Evolutionary conservation across 1,140 invertebrate genomes (phyloP).

Genomic region (Drosophila quadrilineata): DNA sequence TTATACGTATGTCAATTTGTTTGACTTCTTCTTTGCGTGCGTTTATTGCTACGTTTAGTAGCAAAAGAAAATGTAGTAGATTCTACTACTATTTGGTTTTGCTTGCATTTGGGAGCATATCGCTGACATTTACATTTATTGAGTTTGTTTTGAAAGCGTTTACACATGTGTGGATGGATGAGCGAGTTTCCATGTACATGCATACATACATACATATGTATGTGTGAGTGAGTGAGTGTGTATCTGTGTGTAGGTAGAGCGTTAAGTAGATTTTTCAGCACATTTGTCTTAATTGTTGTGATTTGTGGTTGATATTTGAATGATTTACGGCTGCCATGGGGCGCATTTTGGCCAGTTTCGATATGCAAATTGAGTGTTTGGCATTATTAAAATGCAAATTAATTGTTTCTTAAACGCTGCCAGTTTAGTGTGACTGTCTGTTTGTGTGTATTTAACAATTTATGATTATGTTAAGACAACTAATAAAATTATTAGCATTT

Average conservation of each 20-base stretch:
- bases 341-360: constrained; percentile 31
- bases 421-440: too few relatives aligned
- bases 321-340: constrained; percentile 59
- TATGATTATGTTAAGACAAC: neutral
- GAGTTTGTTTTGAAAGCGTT: constrained; percentile 75
- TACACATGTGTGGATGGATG: too few relatives aligned
- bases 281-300: constrained; percentile 80
- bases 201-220: neutral
- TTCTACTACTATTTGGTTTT: constrained; percentile 13
- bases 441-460: constrained; percentile 16
- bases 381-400: constrained; percentile 46
- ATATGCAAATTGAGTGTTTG: constrained; percentile 37
- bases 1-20: constrained; percentile 81
- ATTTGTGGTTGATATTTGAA: constrained; percentile 78
- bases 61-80: constrained; percentile 43
- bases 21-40: constrained; percentile 72
- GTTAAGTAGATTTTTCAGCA: constrained; percentile 80
- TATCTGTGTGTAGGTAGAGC: constrained; percentile 42
- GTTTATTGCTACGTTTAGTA: constrained; percentile 45
- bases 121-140: constrained; percentile 75
- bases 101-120: constrained; percentile 37
- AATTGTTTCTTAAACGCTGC: constrained; percentile 62
- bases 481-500: neutral
- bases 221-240: constrained; percentile 24
- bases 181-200: neutral